Conservation (phyloP, 2,797 vertebrate species). For the Aulostomus chinensis region DNA sequence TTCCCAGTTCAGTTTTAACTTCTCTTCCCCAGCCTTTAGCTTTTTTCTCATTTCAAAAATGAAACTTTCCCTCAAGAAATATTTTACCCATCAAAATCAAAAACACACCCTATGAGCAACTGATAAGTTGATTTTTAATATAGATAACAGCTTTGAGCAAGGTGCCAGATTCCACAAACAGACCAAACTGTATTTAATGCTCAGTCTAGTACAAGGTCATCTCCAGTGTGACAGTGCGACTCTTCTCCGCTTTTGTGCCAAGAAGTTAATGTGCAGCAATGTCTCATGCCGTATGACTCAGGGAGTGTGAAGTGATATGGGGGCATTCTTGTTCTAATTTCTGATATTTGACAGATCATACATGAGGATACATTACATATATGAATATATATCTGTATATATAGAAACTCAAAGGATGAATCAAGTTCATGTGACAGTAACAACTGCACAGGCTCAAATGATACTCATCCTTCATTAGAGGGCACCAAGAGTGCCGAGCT, state of each 20-base stretch:
- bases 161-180: slow-evolving; percentile 32
- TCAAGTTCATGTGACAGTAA: too few relatives aligned
- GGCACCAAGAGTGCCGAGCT: too few relatives aligned
- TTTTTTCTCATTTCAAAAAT: slow-evolving; percentile 21
- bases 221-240: background rate
- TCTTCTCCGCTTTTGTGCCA: background rate
- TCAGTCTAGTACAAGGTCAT: slow-evolving; percentile 39
- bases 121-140: slow-evolving; percentile 35
- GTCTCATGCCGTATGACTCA: too few relatives aligned
- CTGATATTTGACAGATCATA: too few relatives aligned
- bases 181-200: too few relatives aligned
- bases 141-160: slow-evolving; percentile 28
- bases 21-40: background rate
- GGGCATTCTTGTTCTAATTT: too few relatives aligned
- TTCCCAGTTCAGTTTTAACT: slow-evolving; percentile 12
- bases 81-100: slow-evolving; percentile 28
- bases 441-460: too few relatives aligned
- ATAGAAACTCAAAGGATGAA: too few relatives aligned
- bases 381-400: too few relatives aligned
- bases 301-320: too few relatives aligned
- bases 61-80: slow-evolving; percentile 3
- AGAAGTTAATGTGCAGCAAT: background rate
- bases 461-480: too few relatives aligned
- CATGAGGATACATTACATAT: too few relatives aligned
- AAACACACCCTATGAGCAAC: slow-evolving; percentile 25